phyloP scores from a whole-genome alignment of 2,888 invertebrate species.

The Smittia sp. region DNA sequence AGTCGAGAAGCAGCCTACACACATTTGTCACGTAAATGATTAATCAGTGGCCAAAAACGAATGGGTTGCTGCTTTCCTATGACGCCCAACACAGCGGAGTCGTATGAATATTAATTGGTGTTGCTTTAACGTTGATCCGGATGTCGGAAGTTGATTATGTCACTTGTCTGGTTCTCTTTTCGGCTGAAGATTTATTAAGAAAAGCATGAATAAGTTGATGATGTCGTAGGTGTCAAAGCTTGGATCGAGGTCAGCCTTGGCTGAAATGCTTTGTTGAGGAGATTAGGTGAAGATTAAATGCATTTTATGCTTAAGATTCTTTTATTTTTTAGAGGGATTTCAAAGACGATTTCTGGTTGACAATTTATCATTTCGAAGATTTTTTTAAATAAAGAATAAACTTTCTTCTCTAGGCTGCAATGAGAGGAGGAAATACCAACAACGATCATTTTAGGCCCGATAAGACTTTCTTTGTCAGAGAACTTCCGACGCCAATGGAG shows the following conservation, averaged over 20 bases:
- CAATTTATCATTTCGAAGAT: conserved; percentile 13
- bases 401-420: not conserved
- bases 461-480: not conserved
- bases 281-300: too few species aligned
- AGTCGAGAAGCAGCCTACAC: not conserved
- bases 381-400: not conserved
- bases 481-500: too few species aligned
- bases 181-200: conserved; percentile 9
- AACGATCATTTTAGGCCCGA: not conserved
- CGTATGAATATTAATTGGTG: conserved; percentile 34
- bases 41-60: conserved; percentile 30
- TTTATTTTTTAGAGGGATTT: not conserved
- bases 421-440: not conserved
- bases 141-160: conserved; percentile 40
- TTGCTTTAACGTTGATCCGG: conserved; percentile 31
- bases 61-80: not conserved
- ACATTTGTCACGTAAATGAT: conserved; percentile 23
- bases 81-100: conserved; percentile 25
- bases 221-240: conserved; percentile 18
- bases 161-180: conserved; percentile 17
- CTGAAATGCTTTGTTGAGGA: not conserved
- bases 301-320: too few species aligned
- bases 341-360: conserved; percentile 6
- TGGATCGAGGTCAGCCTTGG: not conserved
- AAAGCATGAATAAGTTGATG: conserved; percentile 11